Evolutionary conservation across 2,888 invertebrate species (phyloP).

Genomic region (Phaedon cochleariae): DNA sequence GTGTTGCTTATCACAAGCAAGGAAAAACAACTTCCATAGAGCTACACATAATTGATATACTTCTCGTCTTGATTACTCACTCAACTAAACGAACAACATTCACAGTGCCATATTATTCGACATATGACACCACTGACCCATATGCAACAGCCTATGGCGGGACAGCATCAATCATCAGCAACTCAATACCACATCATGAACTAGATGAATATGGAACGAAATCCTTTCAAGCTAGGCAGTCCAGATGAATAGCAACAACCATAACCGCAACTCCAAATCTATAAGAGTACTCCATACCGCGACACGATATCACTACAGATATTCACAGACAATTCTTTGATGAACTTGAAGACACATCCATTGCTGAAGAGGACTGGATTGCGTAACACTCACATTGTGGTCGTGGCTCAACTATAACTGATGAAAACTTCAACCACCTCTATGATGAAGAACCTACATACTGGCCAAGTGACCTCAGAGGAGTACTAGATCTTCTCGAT

Average conservation of each 20-base stretch:
- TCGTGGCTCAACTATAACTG: too few relatives aligned
- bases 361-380: too few relatives aligned
- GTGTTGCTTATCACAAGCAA: conserved; percentile 36
- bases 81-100: conserved; percentile 37
- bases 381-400: too few relatives aligned
- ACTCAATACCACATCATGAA: conserved; percentile 14
- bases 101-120: conserved; percentile 34
- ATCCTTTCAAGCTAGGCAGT: conserved; percentile 10
- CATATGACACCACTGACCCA: conserved; percentile 36
- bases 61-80: conserved; percentile 38
- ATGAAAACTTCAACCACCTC: too few relatives aligned
- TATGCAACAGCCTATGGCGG: conserved; percentile 28
- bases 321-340: too few relatives aligned
- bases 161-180: conserved; percentile 15
- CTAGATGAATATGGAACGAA: conserved; percentile 11
- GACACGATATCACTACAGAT: too few relatives aligned
- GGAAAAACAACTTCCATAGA: conserved; percentile 31
- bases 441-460: too few relatives aligned
- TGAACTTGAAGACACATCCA: too few relatives aligned
- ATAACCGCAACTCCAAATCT: conserved; percentile 19
- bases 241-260: conserved; percentile 1
- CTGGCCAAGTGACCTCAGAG: too few relatives aligned
- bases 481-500: too few relatives aligned
- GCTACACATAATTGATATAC: conserved; percentile 39
- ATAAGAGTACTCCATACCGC: too few relatives aligned